Conservation (phyloP, 2,888 invertebrate genomes). For the Caradrina kadenii region DNA sequence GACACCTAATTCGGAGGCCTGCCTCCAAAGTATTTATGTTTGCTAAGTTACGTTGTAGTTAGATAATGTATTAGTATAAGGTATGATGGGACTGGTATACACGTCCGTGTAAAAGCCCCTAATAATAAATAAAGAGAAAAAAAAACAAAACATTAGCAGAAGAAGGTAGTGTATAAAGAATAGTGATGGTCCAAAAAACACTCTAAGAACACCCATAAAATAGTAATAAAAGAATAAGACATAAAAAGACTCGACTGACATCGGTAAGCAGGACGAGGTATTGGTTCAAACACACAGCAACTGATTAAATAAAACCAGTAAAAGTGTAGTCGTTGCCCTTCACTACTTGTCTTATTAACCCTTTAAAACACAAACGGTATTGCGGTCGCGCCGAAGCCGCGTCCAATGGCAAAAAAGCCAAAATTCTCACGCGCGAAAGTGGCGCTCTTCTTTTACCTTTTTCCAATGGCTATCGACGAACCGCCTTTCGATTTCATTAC, state of each 20-base stretch:
- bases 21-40: too few species aligned
- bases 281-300: slow-evolving; percentile 9
- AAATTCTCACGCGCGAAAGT: slow-evolving; percentile 90
- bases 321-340: slow-evolving; percentile 19
- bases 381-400: slow-evolving; percentile 70
- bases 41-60: too few species aligned
- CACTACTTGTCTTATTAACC: slow-evolving; percentile 72
- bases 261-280: background rate
- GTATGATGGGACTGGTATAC: too few species aligned
- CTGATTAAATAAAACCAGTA: slow-evolving; percentile 22
- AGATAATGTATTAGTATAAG: too few species aligned
- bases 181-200: background rate
- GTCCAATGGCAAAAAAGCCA: slow-evolving; percentile 82
- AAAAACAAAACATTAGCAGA: too few species aligned
- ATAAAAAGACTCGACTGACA: slow-evolving; percentile 1
- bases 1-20: too few species aligned
- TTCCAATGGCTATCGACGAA: slow-evolving; percentile 90
- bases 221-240: slow-evolving; percentile 2
- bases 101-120: too few species aligned
- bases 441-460: slow-evolving; percentile 87
- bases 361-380: slow-evolving; percentile 68
- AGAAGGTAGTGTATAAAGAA: background rate
- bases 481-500: slow-evolving; percentile 91
- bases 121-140: too few species aligned
- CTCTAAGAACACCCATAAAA: background rate